A percentile compares a stretch with the other conserved stretches of the same genome.
These are phyloP conservation scores for Mallotus villosus DNA, from an alignment of 2,797 vertebrate species.

Conservation along the genomic window DNA sequence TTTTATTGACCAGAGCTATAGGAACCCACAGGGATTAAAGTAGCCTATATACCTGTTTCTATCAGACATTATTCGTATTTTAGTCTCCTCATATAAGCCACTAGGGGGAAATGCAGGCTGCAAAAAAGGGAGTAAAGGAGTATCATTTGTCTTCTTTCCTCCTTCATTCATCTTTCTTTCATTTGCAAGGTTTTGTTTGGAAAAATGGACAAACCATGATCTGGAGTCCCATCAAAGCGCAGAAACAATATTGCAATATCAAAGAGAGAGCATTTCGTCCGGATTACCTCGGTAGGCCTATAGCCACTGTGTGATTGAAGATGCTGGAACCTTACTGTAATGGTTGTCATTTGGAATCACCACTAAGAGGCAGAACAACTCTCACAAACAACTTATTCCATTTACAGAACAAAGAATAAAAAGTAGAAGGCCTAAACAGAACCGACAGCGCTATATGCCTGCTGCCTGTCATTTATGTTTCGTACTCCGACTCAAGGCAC, in stretches of 20 bases:
- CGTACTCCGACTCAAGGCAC: too few species aligned
- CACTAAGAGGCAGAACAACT: constrained; percentile 22
- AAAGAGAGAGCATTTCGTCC: constrained; percentile 7
- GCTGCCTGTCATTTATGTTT: too few species aligned
- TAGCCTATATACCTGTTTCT: constrained; percentile 22
- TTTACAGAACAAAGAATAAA: not conserved
- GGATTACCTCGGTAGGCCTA: constrained; percentile 3
- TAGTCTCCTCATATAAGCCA: constrained; percentile 23
- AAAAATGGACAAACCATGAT: constrained; percentile 2
- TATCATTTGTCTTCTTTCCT: constrained; percentile 14
- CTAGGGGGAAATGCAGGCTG: constrained; percentile 49
- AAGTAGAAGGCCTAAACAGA: not conserved
- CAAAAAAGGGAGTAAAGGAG: constrained; percentile 17
- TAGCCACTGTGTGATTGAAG: constrained; percentile 21
- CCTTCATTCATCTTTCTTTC: constrained; percentile 19
- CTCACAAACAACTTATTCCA: constrained; percentile 23
- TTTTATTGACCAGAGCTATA: too few species aligned
- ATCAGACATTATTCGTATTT: not conserved
- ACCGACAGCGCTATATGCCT: too few species aligned
- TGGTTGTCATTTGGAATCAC: constrained; percentile 54
- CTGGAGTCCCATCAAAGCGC: constrained; percentile 1
- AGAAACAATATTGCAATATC: not conserved
- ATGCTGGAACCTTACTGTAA: constrained; percentile 48
- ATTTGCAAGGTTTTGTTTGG: constrained; percentile 2
- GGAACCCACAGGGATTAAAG: too few species aligned